Percentiles rank a stretch among this genome's conserved stretches.
These are phyloP conservation scores for Micromussa lordhowensis DNA, from an alignment of 92 coral and sea anemone species.

Conservation along the genomic window DNA sequence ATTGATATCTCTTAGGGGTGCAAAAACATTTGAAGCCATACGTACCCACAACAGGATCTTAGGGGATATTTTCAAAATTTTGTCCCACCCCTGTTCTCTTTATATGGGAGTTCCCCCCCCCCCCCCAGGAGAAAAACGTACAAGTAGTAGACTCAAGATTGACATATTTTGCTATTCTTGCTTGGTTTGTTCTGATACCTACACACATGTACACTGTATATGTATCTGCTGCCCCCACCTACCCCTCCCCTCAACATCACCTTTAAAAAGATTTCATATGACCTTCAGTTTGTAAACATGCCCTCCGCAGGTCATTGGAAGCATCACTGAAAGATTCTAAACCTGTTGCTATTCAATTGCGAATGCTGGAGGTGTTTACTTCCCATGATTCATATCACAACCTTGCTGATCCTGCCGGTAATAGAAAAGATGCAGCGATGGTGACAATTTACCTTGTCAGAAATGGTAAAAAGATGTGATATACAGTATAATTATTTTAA, in stretches of 20 bases:
- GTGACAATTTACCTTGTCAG: slow-evolving; percentile 76
- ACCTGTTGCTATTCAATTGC: slow-evolving; percentile 90
- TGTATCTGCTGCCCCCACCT: background rate
- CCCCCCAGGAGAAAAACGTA: too few species aligned
- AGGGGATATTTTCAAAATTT: too few species aligned
- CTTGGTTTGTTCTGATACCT: background rate
- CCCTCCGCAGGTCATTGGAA: slow-evolving; percentile 66
- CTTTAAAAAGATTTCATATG: background rate
- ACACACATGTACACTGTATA: too few species aligned
- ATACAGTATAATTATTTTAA: background rate
- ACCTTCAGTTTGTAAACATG: too few species aligned
- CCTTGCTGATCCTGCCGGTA: slow-evolving; percentile 49
- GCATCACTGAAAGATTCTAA: slow-evolving; percentile 67
- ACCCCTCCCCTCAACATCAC: background rate
- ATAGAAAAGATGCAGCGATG: slow-evolving; percentile 39
- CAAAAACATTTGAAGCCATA: too few species aligned
- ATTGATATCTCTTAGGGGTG: too few species aligned
- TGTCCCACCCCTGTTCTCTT: too few species aligned
- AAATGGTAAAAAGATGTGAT: slow-evolving; percentile 70
- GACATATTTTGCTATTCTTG: too few species aligned
- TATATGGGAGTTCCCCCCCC: too few species aligned
- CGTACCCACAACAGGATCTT: too few species aligned
- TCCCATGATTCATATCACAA: slow-evolving; percentile 65
- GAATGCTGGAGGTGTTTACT: slow-evolving; percentile 90
- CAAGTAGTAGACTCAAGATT: too few species aligned